Conservation (phyloP, 2,113 vertebrate genomes). For the Syrmaticus mikado region DNA sequence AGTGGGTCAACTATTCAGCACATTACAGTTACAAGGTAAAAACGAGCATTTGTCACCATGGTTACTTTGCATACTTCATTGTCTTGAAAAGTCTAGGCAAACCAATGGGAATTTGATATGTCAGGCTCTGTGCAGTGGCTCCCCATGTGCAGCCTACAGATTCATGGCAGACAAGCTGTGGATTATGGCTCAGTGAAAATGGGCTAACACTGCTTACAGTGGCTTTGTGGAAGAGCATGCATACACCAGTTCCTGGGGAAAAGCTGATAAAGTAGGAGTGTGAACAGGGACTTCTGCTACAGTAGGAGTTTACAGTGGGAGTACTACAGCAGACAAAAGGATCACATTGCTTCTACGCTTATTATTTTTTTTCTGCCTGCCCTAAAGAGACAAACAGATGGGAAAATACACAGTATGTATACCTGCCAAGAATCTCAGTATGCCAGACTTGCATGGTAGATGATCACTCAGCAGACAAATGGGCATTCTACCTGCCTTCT, state of each 20-base stretch:
- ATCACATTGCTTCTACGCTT: background rate
- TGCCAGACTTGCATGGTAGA: background rate
- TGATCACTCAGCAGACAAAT: background rate
- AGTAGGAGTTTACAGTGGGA: background rate
- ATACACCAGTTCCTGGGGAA: background rate
- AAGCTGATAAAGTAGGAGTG: background rate
- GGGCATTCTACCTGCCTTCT: background rate
- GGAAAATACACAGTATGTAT: background rate
- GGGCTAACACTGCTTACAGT: background rate
- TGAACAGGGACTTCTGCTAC: background rate
- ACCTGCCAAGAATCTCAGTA: conserved; percentile 19
- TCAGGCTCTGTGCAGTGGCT: background rate
- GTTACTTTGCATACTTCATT: background rate
- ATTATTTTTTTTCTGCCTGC: background rate
- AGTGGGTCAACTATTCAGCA: conserved; percentile 90
- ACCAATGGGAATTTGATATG: background rate
- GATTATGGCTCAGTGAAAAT: background rate
- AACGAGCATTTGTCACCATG: background rate
- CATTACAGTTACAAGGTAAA: conserved; percentile 91
- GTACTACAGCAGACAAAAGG: conserved; percentile 2
- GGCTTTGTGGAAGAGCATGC: background rate
- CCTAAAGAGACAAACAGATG: conserved; percentile 30
- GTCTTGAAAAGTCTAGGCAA: background rate
- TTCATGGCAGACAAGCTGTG: background rate
- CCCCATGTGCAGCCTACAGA: background rate